Percentiles rank a stretch among this genome's conserved stretches.
phyloP scores from a whole-genome alignment of 2,113 vertebrate genomes.

The Pygoscelis adeliae region DNA sequence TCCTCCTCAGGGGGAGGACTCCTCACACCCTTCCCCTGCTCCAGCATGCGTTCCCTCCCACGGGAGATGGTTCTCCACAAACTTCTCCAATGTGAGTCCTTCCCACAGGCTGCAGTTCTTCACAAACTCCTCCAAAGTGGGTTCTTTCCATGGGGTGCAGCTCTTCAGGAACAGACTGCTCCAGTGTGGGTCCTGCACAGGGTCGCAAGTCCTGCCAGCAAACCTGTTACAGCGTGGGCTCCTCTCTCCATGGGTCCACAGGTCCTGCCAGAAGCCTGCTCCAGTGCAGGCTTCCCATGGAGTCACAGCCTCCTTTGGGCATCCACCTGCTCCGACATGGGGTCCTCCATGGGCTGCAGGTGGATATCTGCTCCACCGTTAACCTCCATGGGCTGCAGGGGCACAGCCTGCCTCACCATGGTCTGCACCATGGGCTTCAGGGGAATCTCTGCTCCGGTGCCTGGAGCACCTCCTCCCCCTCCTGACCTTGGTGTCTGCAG shows the following conservation, averaged over 20 bases:
- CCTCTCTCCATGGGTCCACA: too few relatives aligned
- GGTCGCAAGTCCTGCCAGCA: neutral
- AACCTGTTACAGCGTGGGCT: neutral
- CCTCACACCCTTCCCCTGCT: neutral
- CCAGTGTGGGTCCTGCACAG: accelerated
- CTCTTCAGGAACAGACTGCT: neutral
- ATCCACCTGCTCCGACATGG: accelerated
- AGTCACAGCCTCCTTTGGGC: neutral
- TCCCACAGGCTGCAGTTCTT: neutral
- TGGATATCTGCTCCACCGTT: neutral
- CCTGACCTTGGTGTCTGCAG: neutral
- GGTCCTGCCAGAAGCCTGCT: neutral
- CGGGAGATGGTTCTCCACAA: accelerated
- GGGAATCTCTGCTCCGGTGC: accelerated
- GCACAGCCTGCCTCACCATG: neutral
- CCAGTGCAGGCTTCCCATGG: accelerated
- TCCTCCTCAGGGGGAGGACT: neutral
- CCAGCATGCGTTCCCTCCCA: neutral
- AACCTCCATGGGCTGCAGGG: neutral
- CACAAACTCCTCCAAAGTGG: accelerated
- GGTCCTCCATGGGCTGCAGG: neutral
- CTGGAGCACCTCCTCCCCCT: neutral
- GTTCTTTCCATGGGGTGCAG: neutral
- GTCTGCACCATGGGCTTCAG: neutral
- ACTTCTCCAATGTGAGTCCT: accelerated